Percentiles rank a stretch among this genome's conserved stretches.
These are phyloP conservation scores for Meliscaeva auricollis DNA, from an alignment of 2,888 invertebrate genomes.

Conservation along the genomic window DNA sequence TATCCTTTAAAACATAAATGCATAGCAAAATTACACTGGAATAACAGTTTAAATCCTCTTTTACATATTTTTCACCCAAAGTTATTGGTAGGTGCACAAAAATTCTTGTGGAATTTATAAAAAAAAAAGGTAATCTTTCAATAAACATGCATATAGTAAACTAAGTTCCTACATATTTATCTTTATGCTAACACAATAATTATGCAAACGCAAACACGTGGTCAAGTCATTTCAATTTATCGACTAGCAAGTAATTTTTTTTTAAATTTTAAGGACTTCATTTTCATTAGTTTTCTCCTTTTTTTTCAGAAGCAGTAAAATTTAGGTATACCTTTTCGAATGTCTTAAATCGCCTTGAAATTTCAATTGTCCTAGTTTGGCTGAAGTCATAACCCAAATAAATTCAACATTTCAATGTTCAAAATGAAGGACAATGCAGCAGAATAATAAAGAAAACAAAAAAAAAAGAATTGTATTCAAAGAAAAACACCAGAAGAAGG, in stretches of 20 bases:
- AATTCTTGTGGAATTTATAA: no score
- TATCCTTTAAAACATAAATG: no score
- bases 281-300: not conserved
- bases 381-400: constrained; percentile 62
- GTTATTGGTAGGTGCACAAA: no score
- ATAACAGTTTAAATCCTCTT: no score
- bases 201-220: constrained; percentile 6
- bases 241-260: not conserved
- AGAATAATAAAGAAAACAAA: constrained; percentile 50
- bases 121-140: no score
- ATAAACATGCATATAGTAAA: no score
- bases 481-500: constrained; percentile 40
- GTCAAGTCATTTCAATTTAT: constrained; percentile 1
- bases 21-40: no score
- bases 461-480: constrained; percentile 26
- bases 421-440: constrained; percentile 73
- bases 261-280: constrained; percentile 11
- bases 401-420: constrained; percentile 73
- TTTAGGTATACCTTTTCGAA: not conserved
- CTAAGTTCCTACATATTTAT: no score
- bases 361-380: constrained; percentile 68
- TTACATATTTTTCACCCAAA: no score
- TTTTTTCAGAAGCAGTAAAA: not conserved
- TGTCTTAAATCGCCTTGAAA: constrained; percentile 63
- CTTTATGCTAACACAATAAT: not conserved